Percentiles rank a stretch among this genome's conserved stretches.
These are phyloP conservation scores for Achroia grisella DNA, from an alignment of 1,140 invertebrate species.

Conservation along the genomic window DNA sequence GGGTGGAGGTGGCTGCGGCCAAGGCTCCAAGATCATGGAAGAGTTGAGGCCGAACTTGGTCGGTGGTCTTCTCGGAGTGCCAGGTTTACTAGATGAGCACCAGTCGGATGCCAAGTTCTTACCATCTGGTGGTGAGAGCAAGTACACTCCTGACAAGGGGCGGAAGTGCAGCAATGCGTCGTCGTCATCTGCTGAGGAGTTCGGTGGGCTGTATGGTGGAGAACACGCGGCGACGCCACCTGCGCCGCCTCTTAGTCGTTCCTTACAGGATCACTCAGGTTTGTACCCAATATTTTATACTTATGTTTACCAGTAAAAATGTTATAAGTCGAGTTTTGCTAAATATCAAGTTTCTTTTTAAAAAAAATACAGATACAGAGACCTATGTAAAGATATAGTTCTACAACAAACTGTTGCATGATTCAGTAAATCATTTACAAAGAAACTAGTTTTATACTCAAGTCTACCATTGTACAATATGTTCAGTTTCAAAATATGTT, in stretches of 20 bases:
- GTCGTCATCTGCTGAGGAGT: conserved; percentile 86
- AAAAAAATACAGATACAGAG: no score
- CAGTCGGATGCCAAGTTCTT: conserved; percentile 76
- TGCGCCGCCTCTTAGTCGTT: conserved; percentile 77
- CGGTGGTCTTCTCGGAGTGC: conserved; percentile 83
- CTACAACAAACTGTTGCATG: no score
- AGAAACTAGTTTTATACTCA: no score
- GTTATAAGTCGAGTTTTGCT: no score
- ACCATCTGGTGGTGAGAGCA: conserved; percentile 64
- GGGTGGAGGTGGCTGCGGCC: conserved; percentile 77
- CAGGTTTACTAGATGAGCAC: conserved; percentile 85
- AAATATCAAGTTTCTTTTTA: no score
- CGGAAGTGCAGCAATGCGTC: conserved; percentile 85
- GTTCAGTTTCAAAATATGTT: no score
- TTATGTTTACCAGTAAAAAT: no score
- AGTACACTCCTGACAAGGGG: conserved; percentile 75
- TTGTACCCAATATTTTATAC: conserved; percentile 7
- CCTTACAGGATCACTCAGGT: conserved; percentile 76
- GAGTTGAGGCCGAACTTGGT: conserved; percentile 87
- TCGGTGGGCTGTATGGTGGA: conserved; percentile 81
- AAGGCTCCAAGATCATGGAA: conserved; percentile 85
- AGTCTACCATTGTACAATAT: no score
- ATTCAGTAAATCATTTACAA: no score
- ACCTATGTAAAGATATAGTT: no score
- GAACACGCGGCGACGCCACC: conserved; percentile 75